Evolutionary conservation across 2,113 vertebrate genomes (phyloP).

Genomic region (Panurus biarmicus): DNA sequence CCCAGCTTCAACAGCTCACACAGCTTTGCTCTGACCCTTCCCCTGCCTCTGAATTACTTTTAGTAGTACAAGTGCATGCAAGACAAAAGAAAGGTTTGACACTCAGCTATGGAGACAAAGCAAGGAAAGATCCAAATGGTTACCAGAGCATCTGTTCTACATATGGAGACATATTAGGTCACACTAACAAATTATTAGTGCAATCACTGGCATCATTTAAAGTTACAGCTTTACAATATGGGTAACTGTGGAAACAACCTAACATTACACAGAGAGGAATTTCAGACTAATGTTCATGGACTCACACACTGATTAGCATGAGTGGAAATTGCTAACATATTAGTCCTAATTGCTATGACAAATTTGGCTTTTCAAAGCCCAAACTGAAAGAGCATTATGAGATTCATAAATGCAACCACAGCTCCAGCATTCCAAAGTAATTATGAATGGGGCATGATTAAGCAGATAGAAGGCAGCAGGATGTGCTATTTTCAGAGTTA

Average conservation of each 20-base stretch:
- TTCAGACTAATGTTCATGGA: neutral
- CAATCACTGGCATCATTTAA: neutral
- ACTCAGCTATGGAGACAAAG: neutral
- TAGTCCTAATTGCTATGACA: neutral
- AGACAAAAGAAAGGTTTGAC: neutral
- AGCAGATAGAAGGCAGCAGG: neutral
- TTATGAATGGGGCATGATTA: neutral
- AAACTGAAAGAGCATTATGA: neutral
- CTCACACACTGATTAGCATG: neutral
- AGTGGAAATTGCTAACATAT: neutral
- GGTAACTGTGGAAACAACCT: constrained; percentile 18
- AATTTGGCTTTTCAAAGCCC: neutral
- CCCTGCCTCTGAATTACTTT: neutral
- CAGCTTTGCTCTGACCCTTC: neutral
- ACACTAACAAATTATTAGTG: neutral
- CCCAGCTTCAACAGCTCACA: neutral
- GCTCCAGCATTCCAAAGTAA: neutral
- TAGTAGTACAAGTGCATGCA: neutral
- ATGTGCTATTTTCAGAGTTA: neutral
- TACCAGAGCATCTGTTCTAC: constrained; percentile 3
- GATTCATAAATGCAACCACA: neutral
- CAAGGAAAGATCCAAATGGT: neutral
- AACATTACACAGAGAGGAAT: neutral
- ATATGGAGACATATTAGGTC: neutral
- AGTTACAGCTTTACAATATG: neutral